Evolutionary conservation across 2,797 vertebrate species (phyloP), one percentile per base, ranked within the genome.

Genomic region (Eupleurogrammus muticus): DNA sequence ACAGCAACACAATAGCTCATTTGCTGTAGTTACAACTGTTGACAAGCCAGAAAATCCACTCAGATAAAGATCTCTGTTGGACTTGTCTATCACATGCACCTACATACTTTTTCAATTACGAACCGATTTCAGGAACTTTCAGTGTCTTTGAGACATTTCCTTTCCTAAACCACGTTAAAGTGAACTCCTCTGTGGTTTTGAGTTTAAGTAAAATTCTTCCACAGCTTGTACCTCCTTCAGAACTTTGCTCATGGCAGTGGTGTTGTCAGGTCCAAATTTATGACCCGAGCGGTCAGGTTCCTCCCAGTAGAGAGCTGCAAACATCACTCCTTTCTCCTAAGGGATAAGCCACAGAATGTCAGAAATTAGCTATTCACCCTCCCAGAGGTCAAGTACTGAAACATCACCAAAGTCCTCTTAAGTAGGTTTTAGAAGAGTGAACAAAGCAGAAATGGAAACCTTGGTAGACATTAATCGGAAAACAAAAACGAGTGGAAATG

Each of bases 291-390:
- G 51, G 70, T 99, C 98, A 0, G 98, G 98, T 50, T 99, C 97
- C 78, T 99, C 97, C 96, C 96, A 99, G 70, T 99, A 99, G 0
- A 99, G 88, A 0, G 93, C 74, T 16, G 95, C 95, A 70, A 99
- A 99, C 82, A 57, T 91, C 34, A 60, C 91, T 17, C 84, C 88
- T 46, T 48, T 21, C 46, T 90, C 86, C 92, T 92, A 52, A 3
- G 2, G 0, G 1, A 11, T 9, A 38, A 0, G 0, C 1, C 7
- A 51, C 11, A 52, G 5, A 13, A 17, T 3, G 20, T 71, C 11
- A 77, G 8, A 79, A 4, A 20, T 16, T 0, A 1, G 4, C 2
- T 17, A 5, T 2, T 4, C 5, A 23, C 4, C 3, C n/a, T 5
- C 5, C 2, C 40, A 50, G 36, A 13, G 9, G 9, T 38, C 1